A percentile compares a stretch with the other conserved stretches of the same genome.
These are phyloP conservation scores for Podilymbus podiceps DNA, from an alignment of 2,113 vertebrate genomes.

Conservation along the genomic window DNA sequence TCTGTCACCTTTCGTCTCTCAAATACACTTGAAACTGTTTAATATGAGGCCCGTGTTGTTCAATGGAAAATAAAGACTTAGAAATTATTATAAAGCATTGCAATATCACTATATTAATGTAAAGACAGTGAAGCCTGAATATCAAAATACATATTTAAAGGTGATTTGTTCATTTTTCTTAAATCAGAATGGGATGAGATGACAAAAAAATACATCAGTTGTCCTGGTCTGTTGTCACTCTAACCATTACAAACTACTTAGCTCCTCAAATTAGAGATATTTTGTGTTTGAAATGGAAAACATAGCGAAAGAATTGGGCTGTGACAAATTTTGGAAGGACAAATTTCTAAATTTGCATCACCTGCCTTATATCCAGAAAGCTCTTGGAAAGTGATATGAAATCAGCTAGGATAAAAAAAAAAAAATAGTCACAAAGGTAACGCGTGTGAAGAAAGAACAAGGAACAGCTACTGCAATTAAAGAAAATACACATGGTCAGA, in stretches of 20 bases:
- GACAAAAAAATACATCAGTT: neutral
- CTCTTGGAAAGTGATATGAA: neutral
- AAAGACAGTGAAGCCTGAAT: neutral
- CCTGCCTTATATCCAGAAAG: neutral
- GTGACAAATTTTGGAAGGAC: neutral
- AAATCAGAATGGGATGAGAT: neutral
- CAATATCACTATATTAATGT: neutral
- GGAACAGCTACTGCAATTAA: neutral
- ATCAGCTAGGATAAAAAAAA: neutral
- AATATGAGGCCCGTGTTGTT: neutral
- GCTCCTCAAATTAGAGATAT: neutral
- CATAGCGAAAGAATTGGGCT: neutral
- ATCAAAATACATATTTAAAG: neutral
- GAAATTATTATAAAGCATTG: neutral
- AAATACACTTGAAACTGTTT: slow-evolving; percentile 48
- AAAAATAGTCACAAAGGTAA: neutral
- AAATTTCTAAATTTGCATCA: neutral
- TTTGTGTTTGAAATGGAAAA: neutral
- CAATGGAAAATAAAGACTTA: neutral
- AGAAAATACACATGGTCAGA: neutral
- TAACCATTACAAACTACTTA: neutral
- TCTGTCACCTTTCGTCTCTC: slow-evolving; percentile 52
- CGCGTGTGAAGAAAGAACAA: neutral
- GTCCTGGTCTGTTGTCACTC: neutral
- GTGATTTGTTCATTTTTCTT: neutral